These are phyloP conservation scores for Danio aesculapii DNA, from an alignment of 2,797 vertebrate genomes.

Conservation along the genomic window DNA sequence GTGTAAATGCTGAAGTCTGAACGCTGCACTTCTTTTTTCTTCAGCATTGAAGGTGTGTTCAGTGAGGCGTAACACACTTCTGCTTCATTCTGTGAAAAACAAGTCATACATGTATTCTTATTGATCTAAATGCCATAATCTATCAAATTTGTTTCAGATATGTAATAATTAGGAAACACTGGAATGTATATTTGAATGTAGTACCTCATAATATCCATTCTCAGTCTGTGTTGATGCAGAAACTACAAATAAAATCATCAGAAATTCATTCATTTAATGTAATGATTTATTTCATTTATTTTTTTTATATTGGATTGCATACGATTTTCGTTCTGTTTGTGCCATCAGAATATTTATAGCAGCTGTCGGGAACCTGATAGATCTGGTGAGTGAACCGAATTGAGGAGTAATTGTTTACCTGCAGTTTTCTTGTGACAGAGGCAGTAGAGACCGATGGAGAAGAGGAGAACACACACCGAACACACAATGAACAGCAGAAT, in stretches of 20 bases:
- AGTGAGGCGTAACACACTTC: slow-evolving; percentile 47
- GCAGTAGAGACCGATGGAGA: slow-evolving; percentile 28
- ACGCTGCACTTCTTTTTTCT: slow-evolving; percentile 14
- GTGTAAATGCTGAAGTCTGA: slow-evolving; percentile 49
- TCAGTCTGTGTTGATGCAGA: slow-evolving; percentile 19
- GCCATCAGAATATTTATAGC: not conserved
- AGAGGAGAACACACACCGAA: slow-evolving; percentile 48
- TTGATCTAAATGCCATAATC: not conserved
- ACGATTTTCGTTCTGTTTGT: not conserved
- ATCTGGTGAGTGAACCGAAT: not conserved
- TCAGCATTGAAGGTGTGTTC: slow-evolving; percentile 9
- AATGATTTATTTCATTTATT: too few relatives aligned
- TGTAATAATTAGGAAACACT: too few relatives aligned
- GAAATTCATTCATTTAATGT: too few relatives aligned
- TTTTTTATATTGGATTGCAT: too few relatives aligned
- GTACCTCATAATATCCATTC: slow-evolving; percentile 2
- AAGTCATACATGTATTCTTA: not conserved
- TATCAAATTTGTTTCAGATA: not conserved
- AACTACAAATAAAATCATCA: not conserved
- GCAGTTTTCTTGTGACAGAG: slow-evolving; percentile 25
- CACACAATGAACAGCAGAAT: slow-evolving; percentile 25
- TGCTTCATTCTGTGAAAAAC: slow-evolving; percentile 16
- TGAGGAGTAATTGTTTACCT: slow-evolving; percentile 30
- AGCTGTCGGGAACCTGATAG: not conserved
- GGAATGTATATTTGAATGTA: not conserved